phyloP scores from a whole-genome alignment of 2,113 vertebrate species.

The Bubo scandiacus region DNA sequence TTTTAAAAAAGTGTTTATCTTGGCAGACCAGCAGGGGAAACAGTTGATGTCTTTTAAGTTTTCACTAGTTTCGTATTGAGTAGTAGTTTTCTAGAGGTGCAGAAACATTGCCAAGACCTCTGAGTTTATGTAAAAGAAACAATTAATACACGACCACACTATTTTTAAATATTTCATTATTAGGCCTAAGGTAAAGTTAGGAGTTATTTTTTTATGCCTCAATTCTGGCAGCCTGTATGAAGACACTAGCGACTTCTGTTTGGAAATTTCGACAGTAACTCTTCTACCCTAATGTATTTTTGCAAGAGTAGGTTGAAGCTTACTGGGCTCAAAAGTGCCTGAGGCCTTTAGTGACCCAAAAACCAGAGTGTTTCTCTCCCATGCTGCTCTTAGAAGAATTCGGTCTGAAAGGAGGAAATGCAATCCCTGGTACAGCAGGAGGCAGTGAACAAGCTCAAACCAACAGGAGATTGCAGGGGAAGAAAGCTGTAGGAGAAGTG shows the following conservation, averaged over 20 bases:
- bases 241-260: not conserved
- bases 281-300: not conserved
- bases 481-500: not conserved
- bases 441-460: not conserved
- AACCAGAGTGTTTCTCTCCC: accelerated
- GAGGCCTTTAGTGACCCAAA: constrained; percentile 26
- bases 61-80: constrained; percentile 46
- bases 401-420: not conserved
- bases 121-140: not conserved
- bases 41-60: not conserved
- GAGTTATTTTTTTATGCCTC: not conserved
- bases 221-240: not conserved
- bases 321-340: not conserved
- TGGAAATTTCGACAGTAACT: not conserved
- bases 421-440: not conserved
- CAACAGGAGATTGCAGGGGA: not conserved
- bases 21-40: not conserved
- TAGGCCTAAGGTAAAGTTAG: not conserved
- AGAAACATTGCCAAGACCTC: not conserved
- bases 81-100: constrained; percentile 4
- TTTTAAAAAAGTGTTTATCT: not conserved
- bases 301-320: constrained; percentile 6
- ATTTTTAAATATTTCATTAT: not conserved
- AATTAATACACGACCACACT: accelerated
- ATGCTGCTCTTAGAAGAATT: not conserved